Base-by-base conservation (phyloP, 1,140 invertebrate species). In the Calycopis cecrops region DNA sequence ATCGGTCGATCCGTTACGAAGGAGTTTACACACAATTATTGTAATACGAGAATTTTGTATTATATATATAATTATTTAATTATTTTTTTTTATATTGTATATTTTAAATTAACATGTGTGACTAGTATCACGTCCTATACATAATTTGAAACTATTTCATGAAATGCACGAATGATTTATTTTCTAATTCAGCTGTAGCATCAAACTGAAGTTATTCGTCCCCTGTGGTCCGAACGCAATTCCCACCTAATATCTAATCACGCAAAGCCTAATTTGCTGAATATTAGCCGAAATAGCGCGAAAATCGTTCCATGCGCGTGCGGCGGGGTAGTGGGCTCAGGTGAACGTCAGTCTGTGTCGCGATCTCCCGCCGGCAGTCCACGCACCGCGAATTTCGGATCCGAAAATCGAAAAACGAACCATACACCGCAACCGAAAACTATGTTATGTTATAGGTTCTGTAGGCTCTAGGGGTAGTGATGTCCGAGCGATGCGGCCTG, bases 401-500 rank as follows among this genome's bases (percentile, higher is more conserved):
- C 65, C 59, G 61, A n/a, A 69, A 62, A 7, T 61, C 54, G 62
- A 62, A 62, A 69, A 69, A 54, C 60, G 55, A 71, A 71, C 63
- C 60, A 70, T 60, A 59, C 58, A 56, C 65, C 59, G 50, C 64
- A 33, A 38, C 16, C 35, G 40, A 49, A 34, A 34, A 16, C 18
- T 12, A 48, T 28, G 35, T 49, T 34, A 2, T 28, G 21, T 28
- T 28, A 28, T 28, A 28, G 21, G 21, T 28, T 28, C 21, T 28
- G 6, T 28, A 28, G 21, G 48, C 33, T 49, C 52, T 50, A 59
- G 62, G 66, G 62, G 70, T 66, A 67, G 76, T 80, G 74, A 81
- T 85, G 85, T 85, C 79, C 79, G 86, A 88, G 90, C 89, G 75
- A 91, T 91, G 91, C 89, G 90, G 86, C 86, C 89, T 73, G 89